Conservation (phyloP, 2,888 invertebrate species). For the Stenchaetothrips biformis region DNA sequence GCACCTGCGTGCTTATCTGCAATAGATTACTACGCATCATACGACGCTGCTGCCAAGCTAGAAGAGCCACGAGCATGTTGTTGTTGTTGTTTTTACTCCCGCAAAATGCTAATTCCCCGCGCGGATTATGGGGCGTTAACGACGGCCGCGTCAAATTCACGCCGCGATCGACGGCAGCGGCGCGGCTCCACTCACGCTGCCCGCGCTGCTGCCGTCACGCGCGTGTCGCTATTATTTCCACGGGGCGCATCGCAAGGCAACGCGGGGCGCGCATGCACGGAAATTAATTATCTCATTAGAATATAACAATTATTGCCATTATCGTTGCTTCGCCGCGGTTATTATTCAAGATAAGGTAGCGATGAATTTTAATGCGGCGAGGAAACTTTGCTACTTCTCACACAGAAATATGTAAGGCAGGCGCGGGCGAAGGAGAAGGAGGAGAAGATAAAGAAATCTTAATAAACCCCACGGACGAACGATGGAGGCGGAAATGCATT, state of each 20-base stretch:
- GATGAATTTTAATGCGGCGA: conserved; percentile 10
- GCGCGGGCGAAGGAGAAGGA: too few relatives aligned
- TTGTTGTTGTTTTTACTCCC: too few relatives aligned
- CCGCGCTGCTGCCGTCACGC: neutral
- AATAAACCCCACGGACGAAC: neutral
- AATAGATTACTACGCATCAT: too few relatives aligned
- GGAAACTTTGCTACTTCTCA: conserved; percentile 14
- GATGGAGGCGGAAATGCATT: conserved; percentile 1
- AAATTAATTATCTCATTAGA: conserved; percentile 25
- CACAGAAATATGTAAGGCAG: neutral
- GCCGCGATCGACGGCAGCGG: neutral
- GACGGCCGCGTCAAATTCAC: neutral
- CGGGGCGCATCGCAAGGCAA: neutral
- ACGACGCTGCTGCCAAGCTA: too few relatives aligned
- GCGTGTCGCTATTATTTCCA: neutral
- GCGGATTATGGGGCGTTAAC: conserved; percentile 12
- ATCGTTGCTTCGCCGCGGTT: neutral
- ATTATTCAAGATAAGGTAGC: conserved; percentile 10
- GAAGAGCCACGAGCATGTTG: too few relatives aligned
- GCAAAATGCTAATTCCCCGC: neutral
- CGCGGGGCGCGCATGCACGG: neutral
- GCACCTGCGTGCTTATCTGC: too few relatives aligned
- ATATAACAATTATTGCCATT: conserved; percentile 24
- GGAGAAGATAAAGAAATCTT: conserved; percentile 23
- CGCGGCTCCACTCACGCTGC: neutral